Evolutionary conservation across 2,888 invertebrate species (phyloP), one percentile per base, ranked within the genome.

Genomic region (Mayetiola destructor): DNA sequence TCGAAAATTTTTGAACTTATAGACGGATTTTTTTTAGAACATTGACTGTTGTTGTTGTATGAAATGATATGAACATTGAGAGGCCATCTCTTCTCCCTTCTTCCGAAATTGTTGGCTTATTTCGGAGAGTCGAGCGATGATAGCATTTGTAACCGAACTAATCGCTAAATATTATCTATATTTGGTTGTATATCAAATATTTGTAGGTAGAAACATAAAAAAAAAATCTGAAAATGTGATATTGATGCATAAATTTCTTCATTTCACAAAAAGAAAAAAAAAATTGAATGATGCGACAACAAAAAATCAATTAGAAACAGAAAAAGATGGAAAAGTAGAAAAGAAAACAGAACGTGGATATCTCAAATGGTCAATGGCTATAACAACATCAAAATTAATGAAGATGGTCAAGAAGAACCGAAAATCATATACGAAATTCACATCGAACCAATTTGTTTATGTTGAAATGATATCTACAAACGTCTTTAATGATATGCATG

Each of bases 401-500:
- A 18, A 39, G 18, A 48, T 48, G 48, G 27, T 48, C 27, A 48
- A 48, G 48, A 48, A 23, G 48, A 18, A n/a, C 14, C 14, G 20
- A 21, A 23, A 42, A 23, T 42, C 48, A 48, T 27, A 27, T 36
- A 16, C 14, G 20, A 21, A 23, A 42, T 42, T 42, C 48, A 48
- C 48, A 27, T 12, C 27, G 48, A 48, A 48, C 48, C 48, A 48
- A 27, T 48, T 48, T 48, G 9, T 39, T 39, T 20, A 39, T 39
- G 16, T 39, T 36, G 36, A 12, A n/a, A 9, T 32, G 8, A 32
- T 32, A 32, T 32, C 8, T 32, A 12, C 6, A 8, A 32, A 48
- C n/a, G 6, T n/a, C n/a, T n/a, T 23, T 42, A 42, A 42, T 42
- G 23, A 42, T 42, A 42, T 42, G 42, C 23, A 42, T 39, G 39